A percentile compares a stretch with the other conserved stretches of the same genome.
Conservation (phyloP, 2,113 vertebrate species). For the Catharus minimus region DNA sequence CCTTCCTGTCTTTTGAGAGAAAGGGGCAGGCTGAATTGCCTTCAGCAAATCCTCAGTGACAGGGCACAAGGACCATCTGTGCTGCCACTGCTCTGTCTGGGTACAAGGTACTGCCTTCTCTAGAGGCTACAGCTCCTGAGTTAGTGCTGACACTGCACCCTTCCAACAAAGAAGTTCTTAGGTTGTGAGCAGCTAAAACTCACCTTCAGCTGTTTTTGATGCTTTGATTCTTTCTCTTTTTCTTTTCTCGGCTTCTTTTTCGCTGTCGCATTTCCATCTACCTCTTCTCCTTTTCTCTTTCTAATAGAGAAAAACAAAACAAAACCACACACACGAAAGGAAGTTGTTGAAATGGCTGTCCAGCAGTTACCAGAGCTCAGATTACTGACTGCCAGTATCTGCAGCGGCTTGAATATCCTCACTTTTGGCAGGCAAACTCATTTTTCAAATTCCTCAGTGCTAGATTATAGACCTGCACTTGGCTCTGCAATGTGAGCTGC, state of each 20-base stretch:
- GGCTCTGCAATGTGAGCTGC: not conserved
- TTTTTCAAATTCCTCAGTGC: conserved; percentile 11
- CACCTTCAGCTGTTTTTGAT: conserved; percentile 82
- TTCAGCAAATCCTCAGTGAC: not conserved
- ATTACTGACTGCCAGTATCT: not conserved
- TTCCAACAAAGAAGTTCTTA: not conserved
- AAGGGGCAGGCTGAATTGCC: not conserved
- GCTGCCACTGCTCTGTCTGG: not conserved
- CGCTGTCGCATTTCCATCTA: conserved; percentile 77
- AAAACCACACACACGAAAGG: not conserved
- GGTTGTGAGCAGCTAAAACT: conserved; percentile 20
- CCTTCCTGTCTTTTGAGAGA: not conserved
- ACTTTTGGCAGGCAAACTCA: not conserved
- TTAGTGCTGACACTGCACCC: not conserved
- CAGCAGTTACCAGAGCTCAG: not conserved
- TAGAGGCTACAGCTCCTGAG: not conserved
- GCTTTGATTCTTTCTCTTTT: conserved; percentile 83
- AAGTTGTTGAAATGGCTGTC: not conserved
- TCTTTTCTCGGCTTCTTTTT: conserved; percentile 92
- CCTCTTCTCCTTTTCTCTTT: conserved; percentile 88
- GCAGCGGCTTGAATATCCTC: conserved; percentile 4
- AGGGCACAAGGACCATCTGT: fast-evolving
- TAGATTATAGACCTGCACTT: not conserved
- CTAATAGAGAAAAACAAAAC: conserved; percentile 68
- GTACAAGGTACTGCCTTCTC: not conserved